Conservation (phyloP, 2,797 vertebrate species). For the Lepilemur septentrionalis region DNA sequence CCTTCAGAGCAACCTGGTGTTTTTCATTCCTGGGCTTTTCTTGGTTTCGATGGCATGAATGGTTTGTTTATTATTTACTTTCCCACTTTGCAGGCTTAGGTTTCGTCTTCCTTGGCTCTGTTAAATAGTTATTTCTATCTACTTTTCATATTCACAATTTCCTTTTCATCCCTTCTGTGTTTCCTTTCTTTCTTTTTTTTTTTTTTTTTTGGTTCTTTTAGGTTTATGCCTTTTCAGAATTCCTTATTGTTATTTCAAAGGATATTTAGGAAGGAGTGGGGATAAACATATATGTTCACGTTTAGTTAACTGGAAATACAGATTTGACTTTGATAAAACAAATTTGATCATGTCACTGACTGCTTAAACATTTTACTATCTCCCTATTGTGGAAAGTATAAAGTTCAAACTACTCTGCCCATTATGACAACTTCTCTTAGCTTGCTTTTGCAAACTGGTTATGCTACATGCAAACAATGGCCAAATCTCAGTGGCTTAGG, state of each 20-base stretch:
- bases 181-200: background rate
- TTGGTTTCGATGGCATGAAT: background rate
- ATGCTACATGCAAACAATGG: background rate
- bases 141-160: background rate
- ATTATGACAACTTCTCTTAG: background rate
- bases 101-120: conserved; percentile 23
- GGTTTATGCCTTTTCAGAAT: background rate
- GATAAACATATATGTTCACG: background rate
- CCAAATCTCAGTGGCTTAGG: background rate
- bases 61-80: background rate
- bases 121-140: background rate
- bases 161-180: background rate
- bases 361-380: background rate
- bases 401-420: background rate
- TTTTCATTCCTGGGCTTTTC: background rate
- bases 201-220: background rate
- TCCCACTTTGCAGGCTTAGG: background rate
- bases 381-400: background rate
- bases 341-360: background rate
- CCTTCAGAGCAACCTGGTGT: background rate
- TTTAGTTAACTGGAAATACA: background rate
- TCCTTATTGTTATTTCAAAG: background rate
- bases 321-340: background rate
- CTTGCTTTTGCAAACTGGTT: background rate
- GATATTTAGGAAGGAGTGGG: background rate